Conservation (phyloP, 1,140 invertebrate genomes). For the Lepidostoma basale region DNA sequence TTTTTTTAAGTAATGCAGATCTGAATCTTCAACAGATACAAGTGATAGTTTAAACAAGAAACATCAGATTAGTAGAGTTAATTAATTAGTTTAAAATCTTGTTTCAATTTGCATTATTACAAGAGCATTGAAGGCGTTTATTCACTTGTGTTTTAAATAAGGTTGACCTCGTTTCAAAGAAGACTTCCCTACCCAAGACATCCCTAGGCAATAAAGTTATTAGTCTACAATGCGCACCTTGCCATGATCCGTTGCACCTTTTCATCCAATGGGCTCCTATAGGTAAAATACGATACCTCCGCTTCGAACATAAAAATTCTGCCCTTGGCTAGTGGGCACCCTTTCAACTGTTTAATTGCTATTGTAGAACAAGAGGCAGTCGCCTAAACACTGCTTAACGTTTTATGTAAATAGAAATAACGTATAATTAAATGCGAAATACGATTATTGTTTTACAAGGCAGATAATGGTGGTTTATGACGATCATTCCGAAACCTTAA, state of each 20-base stretch:
- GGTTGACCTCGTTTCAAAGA: slow-evolving; percentile 24
- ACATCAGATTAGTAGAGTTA: no score
- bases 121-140: no score
- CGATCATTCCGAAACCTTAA: no score
- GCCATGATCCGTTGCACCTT: slow-evolving; percentile 20
- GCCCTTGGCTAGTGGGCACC: slow-evolving; percentile 23
- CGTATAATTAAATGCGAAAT: slow-evolving; percentile 6
- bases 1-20: no score
- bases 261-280: no score
- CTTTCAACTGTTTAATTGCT: slow-evolving; percentile 27
- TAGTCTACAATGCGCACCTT: slow-evolving; percentile 27
- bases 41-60: no score
- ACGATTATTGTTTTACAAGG: no score
- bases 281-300: no score
- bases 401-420: slow-evolving; percentile 10
- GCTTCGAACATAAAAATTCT: slow-evolving; percentile 16
- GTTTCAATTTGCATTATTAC: no score
- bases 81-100: no score
- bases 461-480: no score
- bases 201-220: slow-evolving; percentile 25
- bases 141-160: background rate
- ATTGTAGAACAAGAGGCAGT: background rate
- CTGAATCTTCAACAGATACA: no score
- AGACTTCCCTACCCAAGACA: background rate
- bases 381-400: background rate